Evolutionary conservation across 2,888 invertebrate species (phyloP), one percentile per base, ranked within the genome.

Genomic region (Gnatocerus cornutus): DNA sequence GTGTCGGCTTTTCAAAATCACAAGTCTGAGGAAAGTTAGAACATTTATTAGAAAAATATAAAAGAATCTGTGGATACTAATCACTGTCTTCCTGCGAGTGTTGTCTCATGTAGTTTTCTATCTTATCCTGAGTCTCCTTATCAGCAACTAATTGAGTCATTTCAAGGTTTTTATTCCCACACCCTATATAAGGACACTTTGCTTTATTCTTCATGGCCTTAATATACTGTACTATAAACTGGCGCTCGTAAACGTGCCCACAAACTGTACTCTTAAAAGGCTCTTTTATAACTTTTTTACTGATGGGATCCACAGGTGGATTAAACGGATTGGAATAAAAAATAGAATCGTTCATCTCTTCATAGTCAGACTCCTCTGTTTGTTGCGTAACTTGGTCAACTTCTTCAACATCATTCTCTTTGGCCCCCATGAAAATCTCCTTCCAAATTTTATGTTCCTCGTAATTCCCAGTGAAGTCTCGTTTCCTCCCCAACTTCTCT

Each of bases 1-100:
- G 78, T 85, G 13, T 78, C 83, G 2, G 82, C 83, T 13, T 84
- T 84, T 78, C 81, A 83, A 79, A 81, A 80, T 70, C 75, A 52
- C 41, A 52, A 63, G 16, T 29, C 21, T 13, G 48, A 41, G 3
- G 62, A 62, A 14, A 14, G 30, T 30, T 59, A 33, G 46, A 21
- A 21, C 1, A 45, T 48, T 1, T 33, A 27, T 55, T 29, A 45
- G 37, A 14, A 56, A 46, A 56, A 12, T 10, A 33, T 46, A 65
- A 8, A 65, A 65, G 6, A 52, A 52, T 8, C 1, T 43, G 8
- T n/a, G 0, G 21, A 7, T 10, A 1, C 16, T 16, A 3, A 16
- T 46, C 46, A 46, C 45, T 45, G 9, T 46, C 27, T 14, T 41
- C 7, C 52, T 52, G n/a, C 2, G 45, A 16, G 6, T 37, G 33